Evolutionary conservation across 2,113 vertebrate genomes (phyloP).

Genomic region (Chrysochloris asiatica): DNA sequence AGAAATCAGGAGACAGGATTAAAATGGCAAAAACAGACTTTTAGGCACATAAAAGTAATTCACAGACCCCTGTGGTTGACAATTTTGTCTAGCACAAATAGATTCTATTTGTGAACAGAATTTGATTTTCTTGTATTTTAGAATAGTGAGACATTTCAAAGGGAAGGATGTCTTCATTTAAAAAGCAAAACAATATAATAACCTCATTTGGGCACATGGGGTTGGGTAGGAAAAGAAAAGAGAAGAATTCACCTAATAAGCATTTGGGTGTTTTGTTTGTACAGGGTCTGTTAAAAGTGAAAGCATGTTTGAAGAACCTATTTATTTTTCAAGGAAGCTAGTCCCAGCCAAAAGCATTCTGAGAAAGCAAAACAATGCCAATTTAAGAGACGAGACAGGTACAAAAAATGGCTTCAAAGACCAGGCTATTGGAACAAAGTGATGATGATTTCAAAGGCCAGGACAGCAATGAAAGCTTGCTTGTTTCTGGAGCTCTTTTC

Average conservation of each 20-base stretch:
- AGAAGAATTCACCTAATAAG: not conserved
- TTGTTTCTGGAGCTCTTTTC: not conserved
- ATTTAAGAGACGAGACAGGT: slow-evolving; percentile 66
- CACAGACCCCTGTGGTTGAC: slow-evolving; percentile 40
- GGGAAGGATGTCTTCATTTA: slow-evolving; percentile 7
- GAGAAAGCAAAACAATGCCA: slow-evolving; percentile 62
- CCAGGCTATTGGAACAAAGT: slow-evolving; percentile 59
- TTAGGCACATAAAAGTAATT: slow-evolving; percentile 47
- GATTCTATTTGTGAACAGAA: slow-evolving; percentile 23
- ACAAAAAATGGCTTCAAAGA: slow-evolving; percentile 67
- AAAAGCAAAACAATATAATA: slow-evolving; percentile 30
- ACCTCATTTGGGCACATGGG: not conserved
- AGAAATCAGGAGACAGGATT: not conserved
- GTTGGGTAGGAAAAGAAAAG: not conserved
- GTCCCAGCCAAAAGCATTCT: slow-evolving; percentile 61
- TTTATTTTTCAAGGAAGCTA: slow-evolving; percentile 5
- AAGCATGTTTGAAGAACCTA: slow-evolving; percentile 46
- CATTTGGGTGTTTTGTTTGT: not conserved
- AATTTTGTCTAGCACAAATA: not conserved
- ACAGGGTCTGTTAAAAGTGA: not conserved
- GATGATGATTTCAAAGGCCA: not conserved
- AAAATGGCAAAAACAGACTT: slow-evolving; percentile 47
- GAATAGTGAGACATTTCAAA: slow-evolving; percentile 56
- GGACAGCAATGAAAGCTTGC: not conserved
- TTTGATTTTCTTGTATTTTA: slow-evolving; percentile 51